These are phyloP conservation scores for Scaptomyza caliginosa DNA, from an alignment of 2,888 invertebrate genomes.

Conservation along the genomic window DNA sequence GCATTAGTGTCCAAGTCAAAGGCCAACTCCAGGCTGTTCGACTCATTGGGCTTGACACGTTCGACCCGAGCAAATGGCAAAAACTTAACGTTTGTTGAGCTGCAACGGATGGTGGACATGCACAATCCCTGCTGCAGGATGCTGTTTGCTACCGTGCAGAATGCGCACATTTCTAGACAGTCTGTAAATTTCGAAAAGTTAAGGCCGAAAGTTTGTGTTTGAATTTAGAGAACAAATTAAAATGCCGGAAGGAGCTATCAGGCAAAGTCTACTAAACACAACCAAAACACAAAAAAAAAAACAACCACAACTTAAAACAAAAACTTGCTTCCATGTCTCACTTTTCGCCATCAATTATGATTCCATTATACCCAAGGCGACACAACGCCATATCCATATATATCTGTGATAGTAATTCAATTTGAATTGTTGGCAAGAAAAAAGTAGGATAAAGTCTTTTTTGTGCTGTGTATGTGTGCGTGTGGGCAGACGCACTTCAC, in stretches of 20 bases:
- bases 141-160: constrained; percentile 4
- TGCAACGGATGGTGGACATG: constrained; percentile 11
- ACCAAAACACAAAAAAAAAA: not conserved
- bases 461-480: not conserved
- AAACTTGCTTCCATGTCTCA: not conserved
- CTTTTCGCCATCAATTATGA: not conserved
- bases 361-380: constrained; percentile 5
- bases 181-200: not conserved
- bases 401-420: constrained; percentile 37
- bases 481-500: constrained; percentile 42
- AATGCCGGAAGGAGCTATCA: not conserved
- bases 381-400: not conserved
- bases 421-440: constrained; percentile 21
- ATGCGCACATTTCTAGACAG: constrained; percentile 25
- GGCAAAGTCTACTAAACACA: constrained; percentile 18
- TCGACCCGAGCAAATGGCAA: constrained; percentile 35
- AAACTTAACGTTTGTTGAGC: constrained; percentile 24
- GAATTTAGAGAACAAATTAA: not conserved
- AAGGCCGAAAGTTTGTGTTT: constrained; percentile 1
- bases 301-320: not conserved
- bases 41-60: constrained; percentile 16
- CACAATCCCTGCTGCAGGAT: constrained; percentile 18
- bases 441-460: not conserved
- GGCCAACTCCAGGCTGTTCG: constrained; percentile 11
- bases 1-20: constrained; percentile 29